Percentiles rank a stretch among this genome's conserved stretches.
These are phyloP conservation scores for Gobio gobio DNA, from an alignment of 2,113 vertebrate genomes.

Conservation along the genomic window DNA sequence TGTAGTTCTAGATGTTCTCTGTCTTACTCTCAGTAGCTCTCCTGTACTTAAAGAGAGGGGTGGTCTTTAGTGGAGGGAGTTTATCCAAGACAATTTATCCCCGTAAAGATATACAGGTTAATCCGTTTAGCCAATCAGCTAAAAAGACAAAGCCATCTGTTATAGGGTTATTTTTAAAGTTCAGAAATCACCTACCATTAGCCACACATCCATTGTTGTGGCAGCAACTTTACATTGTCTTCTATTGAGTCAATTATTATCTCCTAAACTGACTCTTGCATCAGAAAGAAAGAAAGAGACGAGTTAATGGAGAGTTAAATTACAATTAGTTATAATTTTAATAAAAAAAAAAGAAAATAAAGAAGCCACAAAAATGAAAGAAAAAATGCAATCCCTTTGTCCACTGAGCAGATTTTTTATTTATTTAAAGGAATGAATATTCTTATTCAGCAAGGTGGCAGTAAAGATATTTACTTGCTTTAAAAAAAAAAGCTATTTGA, in stretches of 20 bases:
- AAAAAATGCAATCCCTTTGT: background rate
- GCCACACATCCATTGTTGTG: background rate
- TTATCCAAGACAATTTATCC: constrained; percentile 55
- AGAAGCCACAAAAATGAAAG: background rate
- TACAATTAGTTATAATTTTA: background rate
- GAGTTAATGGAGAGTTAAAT: background rate
- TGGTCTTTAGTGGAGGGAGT: constrained; percentile 60
- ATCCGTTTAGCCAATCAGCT: constrained; percentile 68
- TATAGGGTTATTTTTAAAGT: constrained; percentile 66
- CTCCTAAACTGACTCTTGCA: background rate
- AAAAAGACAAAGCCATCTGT: constrained; percentile 73
- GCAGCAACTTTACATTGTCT: background rate
- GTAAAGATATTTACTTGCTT: background rate
- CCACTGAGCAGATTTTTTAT: too few relatives aligned
- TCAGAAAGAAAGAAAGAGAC: background rate
- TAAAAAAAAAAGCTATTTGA: background rate
- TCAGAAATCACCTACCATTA: constrained; percentile 74
- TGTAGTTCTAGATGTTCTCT: constrained; percentile 6
- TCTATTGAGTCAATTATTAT: background rate
- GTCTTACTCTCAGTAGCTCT: constrained; percentile 7
- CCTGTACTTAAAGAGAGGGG: constrained; percentile 44
- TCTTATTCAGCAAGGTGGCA: background rate
- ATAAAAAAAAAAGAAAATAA: background rate
- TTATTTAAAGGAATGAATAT: too few relatives aligned
- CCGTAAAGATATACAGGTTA: constrained; percentile 58